phyloP scores from a whole-genome alignment of 2,113 vertebrate species.

The Grantiella picta region DNA sequence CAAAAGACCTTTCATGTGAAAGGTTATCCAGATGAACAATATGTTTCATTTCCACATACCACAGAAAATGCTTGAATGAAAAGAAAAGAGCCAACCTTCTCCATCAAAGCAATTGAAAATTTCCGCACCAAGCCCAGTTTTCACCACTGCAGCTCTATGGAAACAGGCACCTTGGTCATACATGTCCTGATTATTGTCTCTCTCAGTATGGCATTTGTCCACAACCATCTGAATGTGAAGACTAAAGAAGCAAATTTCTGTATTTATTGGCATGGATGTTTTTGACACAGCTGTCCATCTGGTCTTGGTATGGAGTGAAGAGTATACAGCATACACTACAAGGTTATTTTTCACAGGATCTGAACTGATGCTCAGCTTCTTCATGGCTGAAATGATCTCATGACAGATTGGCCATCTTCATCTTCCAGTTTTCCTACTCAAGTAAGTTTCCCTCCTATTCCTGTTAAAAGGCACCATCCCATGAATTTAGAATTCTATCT shows the following conservation, averaged over 20 bases:
- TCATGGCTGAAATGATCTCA: background rate
- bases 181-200: background rate
- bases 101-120: background rate
- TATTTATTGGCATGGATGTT: background rate
- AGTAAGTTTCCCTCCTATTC: background rate
- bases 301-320: background rate
- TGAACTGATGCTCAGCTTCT: background rate
- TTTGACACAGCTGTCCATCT: background rate
- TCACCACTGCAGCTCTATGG: background rate
- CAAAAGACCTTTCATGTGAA: background rate
- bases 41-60: background rate
- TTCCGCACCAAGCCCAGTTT: background rate
- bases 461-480: background rate
- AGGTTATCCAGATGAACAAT: background rate
- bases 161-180: background rate
- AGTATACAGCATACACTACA: background rate
- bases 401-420: background rate
- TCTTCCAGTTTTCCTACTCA: background rate
- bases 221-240: background rate
- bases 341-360: background rate
- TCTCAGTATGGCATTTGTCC: background rate
- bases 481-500: background rate
- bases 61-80: background rate
- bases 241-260: background rate
- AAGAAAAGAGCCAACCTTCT: background rate